A percentile compares a stretch with the other conserved stretches of the same genome.
phyloP scores from a whole-genome alignment of 2,797 vertebrate genomes.

The Chiloscyllium punctatum region DNA sequence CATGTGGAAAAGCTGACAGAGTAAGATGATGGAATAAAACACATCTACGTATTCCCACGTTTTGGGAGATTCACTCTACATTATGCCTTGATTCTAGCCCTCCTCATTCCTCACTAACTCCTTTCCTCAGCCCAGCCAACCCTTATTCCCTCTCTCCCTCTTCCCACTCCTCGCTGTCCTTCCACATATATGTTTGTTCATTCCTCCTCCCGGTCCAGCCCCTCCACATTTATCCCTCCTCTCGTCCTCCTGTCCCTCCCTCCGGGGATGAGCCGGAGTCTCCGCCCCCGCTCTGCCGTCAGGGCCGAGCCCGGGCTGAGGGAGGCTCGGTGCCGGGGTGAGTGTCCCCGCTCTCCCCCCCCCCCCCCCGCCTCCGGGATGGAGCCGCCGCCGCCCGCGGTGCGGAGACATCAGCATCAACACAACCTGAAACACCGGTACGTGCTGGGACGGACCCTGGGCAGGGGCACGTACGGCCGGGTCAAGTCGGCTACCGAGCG shows the following conservation, averaged over 20 bases:
- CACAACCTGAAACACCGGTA: conserved; percentile 98
- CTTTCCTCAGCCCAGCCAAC: too few relatives aligned
- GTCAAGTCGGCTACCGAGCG: conserved; percentile 93
- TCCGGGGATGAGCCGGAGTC: background rate
- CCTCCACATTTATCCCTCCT: background rate
- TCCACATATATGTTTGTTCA: background rate
- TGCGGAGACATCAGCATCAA: conserved; percentile 95
- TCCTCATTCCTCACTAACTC: background rate
- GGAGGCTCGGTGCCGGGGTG: too few relatives aligned
- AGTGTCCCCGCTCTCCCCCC: conserved; percentile 34
- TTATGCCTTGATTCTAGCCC: too few relatives aligned
- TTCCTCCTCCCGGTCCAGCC: background rate
- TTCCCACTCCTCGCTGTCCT: background rate
- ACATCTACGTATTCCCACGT: background rate
- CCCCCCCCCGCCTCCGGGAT: conserved; percentile 42
- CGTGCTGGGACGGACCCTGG: conserved; percentile 92
- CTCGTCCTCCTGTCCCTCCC: background rate
- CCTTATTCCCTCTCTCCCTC: too few relatives aligned
- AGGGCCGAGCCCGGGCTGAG: conserved; percentile 32
- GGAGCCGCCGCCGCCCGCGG: conserved; percentile 60
- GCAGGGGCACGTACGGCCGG: conserved; percentile 93
- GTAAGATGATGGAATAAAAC: too few relatives aligned
- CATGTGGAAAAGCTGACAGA: too few relatives aligned
- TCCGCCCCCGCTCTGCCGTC: background rate
- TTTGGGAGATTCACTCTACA: background rate